Evolutionary conservation across 2,797 vertebrate genomes (phyloP), one percentile per base, ranked within the genome.

Genomic region (Brachyrhaphis roseni): DNA sequence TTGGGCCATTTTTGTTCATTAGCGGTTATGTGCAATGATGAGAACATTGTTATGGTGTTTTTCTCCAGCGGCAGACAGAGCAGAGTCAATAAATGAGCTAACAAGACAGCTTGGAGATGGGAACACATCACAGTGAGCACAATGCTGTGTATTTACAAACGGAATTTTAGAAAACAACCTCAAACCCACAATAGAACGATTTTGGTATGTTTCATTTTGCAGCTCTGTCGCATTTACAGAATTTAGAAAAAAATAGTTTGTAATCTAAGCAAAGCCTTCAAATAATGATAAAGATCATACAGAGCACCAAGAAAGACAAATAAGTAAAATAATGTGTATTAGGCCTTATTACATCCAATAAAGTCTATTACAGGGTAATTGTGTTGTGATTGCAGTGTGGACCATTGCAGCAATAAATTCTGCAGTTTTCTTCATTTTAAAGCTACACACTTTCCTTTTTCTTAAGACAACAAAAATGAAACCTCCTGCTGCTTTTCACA

Each of bases 1-100:
- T 45, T 45, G 68, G 68, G 26, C 68, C 11, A 71, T 71, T 45
- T 71, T 71, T 71, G 39, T 71, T 71, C 68, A 71, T 71, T 71
- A 71, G 41, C 15, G 2, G 43, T 71, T 71, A 71, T 71, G 41
- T 45, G 39, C 43, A n/a, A 71, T 71, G 68, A 71, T 71, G 68
- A n/a, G 68, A 71, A 71, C 23, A 46, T 59, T 59, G 59, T 57
- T 77, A 23, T 47, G n/a, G 53, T 74, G 43, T 23, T 59, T 59
- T 53, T 71, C 68, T 71, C 68, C 68, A 71, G 68, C 12, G 3
- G 41, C 11, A 71, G 68, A 71, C 26, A 43, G 41, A n/a, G 41
- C 41, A 71, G 66, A 43, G 68, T 71, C 41, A 43, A 71, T 43
- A 71, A 39, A 66, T 66, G 34, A 20, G 34, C 34, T 66, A 66